phyloP scores from a whole-genome alignment of 2,797 vertebrate genomes.

The Gymnopithys bicolor region DNA sequence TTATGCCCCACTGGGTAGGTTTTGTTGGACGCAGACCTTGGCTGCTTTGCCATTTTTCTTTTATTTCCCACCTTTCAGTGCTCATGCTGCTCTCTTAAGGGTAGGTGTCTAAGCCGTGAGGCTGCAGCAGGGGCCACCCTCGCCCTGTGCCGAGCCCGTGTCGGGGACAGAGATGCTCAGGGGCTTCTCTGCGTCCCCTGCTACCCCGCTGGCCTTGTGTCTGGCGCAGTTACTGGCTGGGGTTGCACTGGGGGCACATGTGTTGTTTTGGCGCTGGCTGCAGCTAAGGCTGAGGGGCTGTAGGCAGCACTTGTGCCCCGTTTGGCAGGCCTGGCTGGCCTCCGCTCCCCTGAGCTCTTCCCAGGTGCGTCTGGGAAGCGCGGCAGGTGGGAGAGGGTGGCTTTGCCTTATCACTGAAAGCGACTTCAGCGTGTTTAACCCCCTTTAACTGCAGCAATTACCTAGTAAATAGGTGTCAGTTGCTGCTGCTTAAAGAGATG shows the following conservation, averaged over 20 bases:
- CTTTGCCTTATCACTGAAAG: background rate
- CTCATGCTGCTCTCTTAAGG: fast-evolving
- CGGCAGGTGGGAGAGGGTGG: background rate
- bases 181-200: background rate
- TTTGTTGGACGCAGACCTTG: background rate
- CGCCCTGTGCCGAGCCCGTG: fast-evolving
- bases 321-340: background rate
- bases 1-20: background rate
- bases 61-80: background rate
- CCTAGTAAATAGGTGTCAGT: constrained; percentile 27
- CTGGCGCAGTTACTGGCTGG: fast-evolving
- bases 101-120: background rate
- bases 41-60: background rate
- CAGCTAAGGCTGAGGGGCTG: background rate
- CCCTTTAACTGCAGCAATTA: constrained; percentile 26
- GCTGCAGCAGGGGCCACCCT: background rate
- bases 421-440: background rate
- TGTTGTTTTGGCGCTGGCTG: fast-evolving
- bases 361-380: background rate
- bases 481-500: constrained; percentile 16
- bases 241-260: fast-evolving
- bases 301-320: fast-evolving
- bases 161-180: fast-evolving
- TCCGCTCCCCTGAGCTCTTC: fast-evolving
- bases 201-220: background rate